These are phyloP conservation scores for Nannoperca australis DNA, from an alignment of 2,797 vertebrate species.

Conservation along the genomic window DNA sequence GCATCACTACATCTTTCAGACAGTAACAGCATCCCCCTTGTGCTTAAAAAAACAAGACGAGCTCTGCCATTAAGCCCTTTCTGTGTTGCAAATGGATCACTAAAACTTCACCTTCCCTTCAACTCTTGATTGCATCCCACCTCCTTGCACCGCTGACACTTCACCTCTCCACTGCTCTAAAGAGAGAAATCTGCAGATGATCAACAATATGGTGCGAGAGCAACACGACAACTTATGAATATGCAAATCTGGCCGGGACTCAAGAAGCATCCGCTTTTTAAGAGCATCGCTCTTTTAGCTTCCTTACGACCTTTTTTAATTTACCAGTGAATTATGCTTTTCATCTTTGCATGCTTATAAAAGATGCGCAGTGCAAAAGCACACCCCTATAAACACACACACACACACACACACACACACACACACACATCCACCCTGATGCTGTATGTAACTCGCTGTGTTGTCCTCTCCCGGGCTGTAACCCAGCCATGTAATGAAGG, in stretches of 20 bases:
- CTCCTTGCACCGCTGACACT: conserved; percentile 20
- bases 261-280: conserved; percentile 34
- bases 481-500: conserved; percentile 77
- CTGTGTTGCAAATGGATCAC: conserved; percentile 32
- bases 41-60: conserved; percentile 25
- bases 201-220: conserved; percentile 53
- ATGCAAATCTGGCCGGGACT: conserved; percentile 50
- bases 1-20: conserved; percentile 35
- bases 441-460: conserved; percentile 45
- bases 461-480: conserved; percentile 63
- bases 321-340: conserved; percentile 35
- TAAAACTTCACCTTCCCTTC: conserved; percentile 44
- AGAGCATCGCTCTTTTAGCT: conserved; percentile 41
- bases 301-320: conserved; percentile 16
- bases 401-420: conserved; percentile 42
- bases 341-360: conserved; percentile 43
- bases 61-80: conserved; percentile 19
- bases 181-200: conserved; percentile 49
- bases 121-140: conserved; percentile 48
- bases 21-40: conserved; percentile 31
- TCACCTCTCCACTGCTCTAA: conserved; percentile 21
- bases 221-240: conserved; percentile 56
- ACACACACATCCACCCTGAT: conserved; percentile 30
- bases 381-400: conserved; percentile 25
- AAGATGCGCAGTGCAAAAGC: conserved; percentile 18